phyloP scores from a whole-genome alignment of 2,888 invertebrate genomes.

The Perizoma affinitatum region DNA sequence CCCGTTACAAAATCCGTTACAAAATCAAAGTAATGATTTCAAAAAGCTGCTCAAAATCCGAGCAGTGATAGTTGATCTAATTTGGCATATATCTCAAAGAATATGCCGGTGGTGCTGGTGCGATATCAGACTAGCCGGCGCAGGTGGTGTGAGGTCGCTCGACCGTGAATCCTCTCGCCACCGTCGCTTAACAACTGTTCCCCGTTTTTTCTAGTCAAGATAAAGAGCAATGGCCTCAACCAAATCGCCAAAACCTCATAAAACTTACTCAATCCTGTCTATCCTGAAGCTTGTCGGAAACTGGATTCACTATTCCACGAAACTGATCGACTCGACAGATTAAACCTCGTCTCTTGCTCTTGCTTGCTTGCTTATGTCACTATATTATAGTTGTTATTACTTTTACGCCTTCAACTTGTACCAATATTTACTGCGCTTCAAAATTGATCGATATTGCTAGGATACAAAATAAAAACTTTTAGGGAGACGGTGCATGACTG shows the following conservation, averaged over 20 bases:
- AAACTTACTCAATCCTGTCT: conserved; percentile 31
- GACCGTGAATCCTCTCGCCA: conserved; percentile 76
- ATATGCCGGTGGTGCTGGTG: conserved; percentile 33
- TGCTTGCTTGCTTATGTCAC: background rate
- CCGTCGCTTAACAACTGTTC: conserved; percentile 68
- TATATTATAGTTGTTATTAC: background rate
- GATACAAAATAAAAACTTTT: conserved; percentile 67
- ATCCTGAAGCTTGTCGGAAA: conserved; percentile 27
- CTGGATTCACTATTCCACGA: conserved; percentile 30
- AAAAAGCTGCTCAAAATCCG: too few relatives aligned
- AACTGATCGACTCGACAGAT: conserved; percentile 30
- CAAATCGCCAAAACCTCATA: conserved; percentile 42
- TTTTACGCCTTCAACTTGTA: conserved; percentile 26
- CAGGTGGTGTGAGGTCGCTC: conserved; percentile 76
- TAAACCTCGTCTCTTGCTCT: conserved; percentile 18
- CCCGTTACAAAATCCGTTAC: too few relatives aligned
- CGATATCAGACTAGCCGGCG: conserved; percentile 50
- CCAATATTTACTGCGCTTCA: conserved; percentile 18
- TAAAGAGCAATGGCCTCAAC: conserved; percentile 72
- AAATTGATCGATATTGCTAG: conserved; percentile 74
- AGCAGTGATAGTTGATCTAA: too few relatives aligned
- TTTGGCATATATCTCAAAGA: too few relatives aligned
- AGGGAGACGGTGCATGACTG: conserved; percentile 53
- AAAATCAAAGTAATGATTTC: background rate
- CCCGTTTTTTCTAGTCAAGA: conserved; percentile 66